These are phyloP conservation scores for Disparrhopalites patrizii DNA, from an alignment of 2,888 invertebrate genomes.

Conservation along the genomic window DNA sequence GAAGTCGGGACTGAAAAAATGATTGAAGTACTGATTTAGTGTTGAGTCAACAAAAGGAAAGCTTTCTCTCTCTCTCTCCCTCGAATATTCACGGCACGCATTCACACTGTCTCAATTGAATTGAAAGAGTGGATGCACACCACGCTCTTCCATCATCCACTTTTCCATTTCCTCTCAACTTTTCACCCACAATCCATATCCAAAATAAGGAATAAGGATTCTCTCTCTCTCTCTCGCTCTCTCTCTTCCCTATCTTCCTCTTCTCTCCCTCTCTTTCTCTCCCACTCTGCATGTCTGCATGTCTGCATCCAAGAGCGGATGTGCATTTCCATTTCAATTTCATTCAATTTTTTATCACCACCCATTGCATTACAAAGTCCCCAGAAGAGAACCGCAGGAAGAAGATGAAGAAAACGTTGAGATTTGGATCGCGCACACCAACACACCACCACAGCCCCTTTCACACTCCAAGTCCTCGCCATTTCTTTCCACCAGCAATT, in stretches of 20 bases:
- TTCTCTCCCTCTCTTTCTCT: no score
- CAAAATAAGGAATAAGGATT: not conserved
- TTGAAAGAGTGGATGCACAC: conserved; percentile 17
- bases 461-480: no score
- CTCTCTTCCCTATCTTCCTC: no score
- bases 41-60: not conserved
- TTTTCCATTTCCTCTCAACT: conserved; percentile 36
- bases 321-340: conserved; percentile 40
- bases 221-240: no score
- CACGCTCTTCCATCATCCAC: conserved; percentile 26
- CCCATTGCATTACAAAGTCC: no score
- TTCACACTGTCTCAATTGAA: conserved; percentile 36
- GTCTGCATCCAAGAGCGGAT: conserved; percentile 28
- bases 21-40: conserved; percentile 18
- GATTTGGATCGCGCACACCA: no score
- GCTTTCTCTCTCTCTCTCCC: no score
- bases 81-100: conserved; percentile 39
- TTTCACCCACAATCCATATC: conserved; percentile 14
- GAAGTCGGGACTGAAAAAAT: conserved; percentile 12
- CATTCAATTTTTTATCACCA: conserved; percentile 14
- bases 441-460: no score
- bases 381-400: no score
- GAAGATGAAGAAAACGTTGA: no score
- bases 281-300: no score
- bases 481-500: no score